Evolutionary conservation across 2,888 invertebrate species (phyloP).

Genomic region (Encarsia formosa): DNA sequence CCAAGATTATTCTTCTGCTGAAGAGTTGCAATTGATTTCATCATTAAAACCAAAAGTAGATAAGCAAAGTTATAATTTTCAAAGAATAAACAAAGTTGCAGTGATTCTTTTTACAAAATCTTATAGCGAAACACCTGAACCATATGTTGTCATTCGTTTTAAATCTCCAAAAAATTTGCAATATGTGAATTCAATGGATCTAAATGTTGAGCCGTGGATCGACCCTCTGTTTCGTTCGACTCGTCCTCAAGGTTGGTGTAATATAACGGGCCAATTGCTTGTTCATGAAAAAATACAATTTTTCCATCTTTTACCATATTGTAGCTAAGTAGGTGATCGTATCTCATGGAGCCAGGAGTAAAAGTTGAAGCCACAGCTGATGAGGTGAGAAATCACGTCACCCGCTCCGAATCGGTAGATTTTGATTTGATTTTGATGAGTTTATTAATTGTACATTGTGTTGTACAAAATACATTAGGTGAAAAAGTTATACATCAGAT

Average conservation of each 20-base stretch:
- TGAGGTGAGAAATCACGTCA: too few species aligned
- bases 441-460: too few species aligned
- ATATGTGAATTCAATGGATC: conserved; percentile 27
- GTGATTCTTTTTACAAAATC: conserved; percentile 26
- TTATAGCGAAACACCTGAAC: conserved; percentile 31
- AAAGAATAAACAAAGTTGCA: conserved; percentile 29
- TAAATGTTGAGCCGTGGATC: conserved; percentile 28
- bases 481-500: too few species aligned
- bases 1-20: background rate
- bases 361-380: too few species aligned
- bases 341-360: too few species aligned
- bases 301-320: background rate
- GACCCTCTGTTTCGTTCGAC: conserved; percentile 28
- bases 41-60: conserved; percentile 27
- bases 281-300: background rate
- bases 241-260: conserved; percentile 22
- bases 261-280: conserved; percentile 7
- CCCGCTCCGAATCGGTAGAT: too few species aligned
- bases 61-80: conserved; percentile 27
- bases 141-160: conserved; percentile 22
- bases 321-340: background rate
- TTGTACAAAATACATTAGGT: too few species aligned
- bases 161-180: conserved; percentile 21
- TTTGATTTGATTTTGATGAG: too few species aligned
- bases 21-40: conserved; percentile 23